Evolutionary conservation across 2,888 invertebrate species (phyloP), one percentile per base, ranked within the genome.

Genomic region (Platycheirus albimanus): DNA sequence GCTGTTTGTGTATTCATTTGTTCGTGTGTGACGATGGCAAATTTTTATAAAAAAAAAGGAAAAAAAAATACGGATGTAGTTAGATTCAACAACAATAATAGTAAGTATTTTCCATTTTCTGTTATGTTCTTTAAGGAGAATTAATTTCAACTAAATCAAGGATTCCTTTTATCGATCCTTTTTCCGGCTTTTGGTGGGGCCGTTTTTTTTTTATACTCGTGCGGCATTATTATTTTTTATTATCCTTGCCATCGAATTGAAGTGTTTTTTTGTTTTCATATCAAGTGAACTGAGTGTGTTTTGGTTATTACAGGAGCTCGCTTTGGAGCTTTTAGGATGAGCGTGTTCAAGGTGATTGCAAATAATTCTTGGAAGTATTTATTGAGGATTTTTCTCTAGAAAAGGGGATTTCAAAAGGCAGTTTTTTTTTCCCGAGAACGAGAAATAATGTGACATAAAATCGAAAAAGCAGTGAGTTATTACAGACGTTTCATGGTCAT

Each of bases 31-130:
- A n/a, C n/a, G n/a, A n/a, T n/a, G n/a, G n/a, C n/a, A n/a, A n/a
- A n/a, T n/a, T n/a, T n/a, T n/a, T n/a, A n/a, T n/a, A 11, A 47
- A 8, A 17, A 4, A 38, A 38, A 54, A 3, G 8, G 36, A 47
- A n/a, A 54, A 20, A 56, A 38, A 56, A 41, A 41, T 24, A 58
- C 24, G 41, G 41, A 58, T 58, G 41, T 15, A 41, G 15, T 28
- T 20, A 56, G 2, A 19, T 56, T 56, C 20, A 20, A 56, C 20
- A 38, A 38, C 20, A 38, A 20, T 56, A 38, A 24, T n/a, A n/a
- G n/a, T n/a, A n/a, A 24, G 38, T 15, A 54, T 54, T n/a, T n/a
- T n/a, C n/a, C n/a, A n/a, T n/a, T n/a, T n/a, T n/a, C n/a, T n/a
- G n/a, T n/a, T n/a, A n/a, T n/a, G n/a, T n/a, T n/a, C n/a, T n/a